Base-by-base conservation (phyloP, 64 coral and sea anemone genomes). In the Porites australiensis region DNA sequence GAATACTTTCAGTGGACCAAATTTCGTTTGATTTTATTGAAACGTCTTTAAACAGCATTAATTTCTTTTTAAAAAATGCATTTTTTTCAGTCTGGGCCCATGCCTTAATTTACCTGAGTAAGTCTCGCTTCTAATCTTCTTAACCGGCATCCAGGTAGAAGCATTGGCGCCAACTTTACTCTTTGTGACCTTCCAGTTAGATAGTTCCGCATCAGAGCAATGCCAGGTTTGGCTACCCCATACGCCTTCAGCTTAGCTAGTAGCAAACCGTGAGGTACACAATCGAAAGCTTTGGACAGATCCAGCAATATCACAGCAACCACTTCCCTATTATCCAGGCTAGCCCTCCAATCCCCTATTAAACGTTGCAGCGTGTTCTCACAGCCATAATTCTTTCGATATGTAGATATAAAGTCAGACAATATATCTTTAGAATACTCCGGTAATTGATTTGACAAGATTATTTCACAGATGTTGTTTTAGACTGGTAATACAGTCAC, bases 381-480 rank as follows among this genome's bases (percentile, higher is more conserved):
- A 74, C 71, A 43, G 71, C 71, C 45, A 74, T 84, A 84, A 53
- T 87, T 54, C 50, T 55, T 19, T 50, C 85, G 49, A 87, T 87
- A 88, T 88, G 86, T 70, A 53, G 86, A 88, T 27, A 88, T 88
- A 53, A 75, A 88, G 74, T 88, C 86, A 74, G 50, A 88, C 86
- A 73, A 53, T 53, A 75, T 54, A 45, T 74, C 74, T 27, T 71
- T 50, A 57, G 23, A 87, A 71, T 71, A 87, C 20, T 23, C 53
- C 49, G 65, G 49, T 71, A 70, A 58, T 45, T 88, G 52, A 59
- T 44, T 58, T 46, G 72, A 89, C 58, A 89, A 89, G 71, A 89
- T 44, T 89, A 57, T 89, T 27, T 77, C 27, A 77, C 27, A 77
- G 87, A 89, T 77, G 55, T 77, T 75, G 62, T 88, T 88, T 88